Base-by-base conservation (phyloP, 2,888 invertebrate genomes). In the Argynnis bischoffii region DNA sequence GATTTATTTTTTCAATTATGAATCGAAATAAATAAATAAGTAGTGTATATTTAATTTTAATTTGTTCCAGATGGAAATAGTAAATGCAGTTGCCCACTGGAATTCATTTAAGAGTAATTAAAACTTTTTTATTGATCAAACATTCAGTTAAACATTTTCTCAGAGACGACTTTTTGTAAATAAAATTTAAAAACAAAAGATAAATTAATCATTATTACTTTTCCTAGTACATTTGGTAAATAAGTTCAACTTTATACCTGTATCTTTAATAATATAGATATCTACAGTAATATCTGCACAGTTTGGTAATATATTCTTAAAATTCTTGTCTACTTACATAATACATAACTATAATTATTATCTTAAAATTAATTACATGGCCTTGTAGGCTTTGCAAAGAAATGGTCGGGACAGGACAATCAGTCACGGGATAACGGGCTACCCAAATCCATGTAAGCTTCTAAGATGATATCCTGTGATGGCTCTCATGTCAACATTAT, bases 71-170 rank as follows among this genome's bases (percentile, higher is more conserved):
- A 8, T 51, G n/a, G 5, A 53, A 18, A 50, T 14, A 41, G 51
- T 35, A 21, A 61, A 15, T 53, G 21, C 14, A 51, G 14, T 61
- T 51, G 35, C 15, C 13, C 6, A 61, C 14, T 18, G 51, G 18
- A 61, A 18, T 83, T 81, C 84, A 82, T 88, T 88, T 87, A 87
- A 83, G 84, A 80, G 88, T 89, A 90, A 91, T 90, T 90, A 90
- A 89, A 90, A 90, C 87, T 90, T 89, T 86, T 75, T 75, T 80
- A 84, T 84, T 88, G 88, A 89, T 89, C 87, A 87, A 89, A 90
- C 86, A 89, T 88, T 81, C 83, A 81, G 83, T 85, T 85, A 88
- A 86, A 87, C 85, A 86, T 85, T 86, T 85, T 83, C 78, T 78
- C 75, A 76, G 79, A 72, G 75, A 76, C 79, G 83, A 86, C 41